These are phyloP conservation scores for Tichodroma muraria DNA, from an alignment of 2,113 vertebrate genomes.

Conservation along the genomic window DNA sequence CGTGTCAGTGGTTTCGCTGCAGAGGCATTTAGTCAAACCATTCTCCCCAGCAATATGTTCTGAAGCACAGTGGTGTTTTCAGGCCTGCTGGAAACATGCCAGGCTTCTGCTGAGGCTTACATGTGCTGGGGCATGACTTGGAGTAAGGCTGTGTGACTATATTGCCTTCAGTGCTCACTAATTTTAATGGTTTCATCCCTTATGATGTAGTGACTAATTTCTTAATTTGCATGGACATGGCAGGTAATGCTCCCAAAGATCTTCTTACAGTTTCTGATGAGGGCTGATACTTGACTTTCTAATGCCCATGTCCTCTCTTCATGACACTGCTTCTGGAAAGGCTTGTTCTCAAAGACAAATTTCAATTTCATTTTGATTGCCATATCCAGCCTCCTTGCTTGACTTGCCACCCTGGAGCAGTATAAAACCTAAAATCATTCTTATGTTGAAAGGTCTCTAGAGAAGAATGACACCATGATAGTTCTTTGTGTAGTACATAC, in stretches of 20 bases:
- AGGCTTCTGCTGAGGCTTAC: neutral
- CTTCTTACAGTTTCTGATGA: neutral
- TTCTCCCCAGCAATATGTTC: neutral
- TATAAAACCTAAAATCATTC: neutral
- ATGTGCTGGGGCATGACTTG: neutral
- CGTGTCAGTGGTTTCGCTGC: neutral
- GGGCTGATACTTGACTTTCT: neutral
- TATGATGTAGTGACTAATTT: neutral
- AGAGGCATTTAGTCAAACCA: neutral
- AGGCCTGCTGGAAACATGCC: neutral
- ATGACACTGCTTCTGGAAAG: neutral
- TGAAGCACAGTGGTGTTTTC: neutral
- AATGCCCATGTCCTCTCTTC: neutral
- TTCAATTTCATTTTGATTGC: neutral
- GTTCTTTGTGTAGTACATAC: neutral
- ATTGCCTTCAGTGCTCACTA: neutral
- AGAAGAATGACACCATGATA: neutral
- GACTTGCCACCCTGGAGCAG: neutral
- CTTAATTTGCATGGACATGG: neutral
- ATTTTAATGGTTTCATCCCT: neutral
- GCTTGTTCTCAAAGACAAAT: neutral
- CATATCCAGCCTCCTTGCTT: neutral
- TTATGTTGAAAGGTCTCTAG: neutral
- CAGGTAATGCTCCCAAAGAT: neutral
- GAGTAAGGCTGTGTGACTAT: neutral